Evolutionary conservation across 2,888 invertebrate species (phyloP).

Genomic region (Polydrusus pterygomalis): DNA sequence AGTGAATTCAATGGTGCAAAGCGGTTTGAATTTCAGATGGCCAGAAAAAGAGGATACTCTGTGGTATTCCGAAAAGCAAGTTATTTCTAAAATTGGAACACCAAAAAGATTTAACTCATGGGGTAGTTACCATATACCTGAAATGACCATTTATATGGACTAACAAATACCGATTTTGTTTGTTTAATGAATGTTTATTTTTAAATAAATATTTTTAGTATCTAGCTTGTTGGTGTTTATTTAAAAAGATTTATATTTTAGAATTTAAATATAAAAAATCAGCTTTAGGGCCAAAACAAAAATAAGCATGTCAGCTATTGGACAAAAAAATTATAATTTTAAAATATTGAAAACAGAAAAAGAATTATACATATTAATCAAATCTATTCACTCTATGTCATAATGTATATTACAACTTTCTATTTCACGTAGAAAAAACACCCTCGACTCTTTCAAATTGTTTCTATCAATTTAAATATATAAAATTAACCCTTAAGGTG

Average conservation of each 20-base stretch:
- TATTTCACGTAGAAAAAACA: background rate
- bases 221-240: too few relatives aligned
- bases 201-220: too few relatives aligned
- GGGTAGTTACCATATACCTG: too few relatives aligned
- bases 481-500: too few relatives aligned
- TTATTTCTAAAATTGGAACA: background rate
- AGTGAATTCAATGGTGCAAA: constrained; percentile 3
- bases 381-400: background rate
- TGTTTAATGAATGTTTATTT: too few relatives aligned
- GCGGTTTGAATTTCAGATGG: background rate
- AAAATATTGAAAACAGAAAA: background rate
- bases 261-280: too few relatives aligned
- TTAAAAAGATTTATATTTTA: too few relatives aligned
- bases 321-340: constrained; percentile 2
- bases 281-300: background rate
- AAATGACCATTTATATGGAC: too few relatives aligned
- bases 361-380: background rate
- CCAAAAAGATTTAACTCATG: too few relatives aligned
- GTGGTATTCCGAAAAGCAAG: background rate
- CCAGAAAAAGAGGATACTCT: background rate
- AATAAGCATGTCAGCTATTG: background rate
- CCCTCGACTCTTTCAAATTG: background rate
- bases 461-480: background rate
- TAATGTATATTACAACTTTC: background rate
- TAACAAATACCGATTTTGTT: too few relatives aligned